These are phyloP conservation scores for Pampus argenteus DNA, from an alignment of 2,797 vertebrate species.

Conservation along the genomic window DNA sequence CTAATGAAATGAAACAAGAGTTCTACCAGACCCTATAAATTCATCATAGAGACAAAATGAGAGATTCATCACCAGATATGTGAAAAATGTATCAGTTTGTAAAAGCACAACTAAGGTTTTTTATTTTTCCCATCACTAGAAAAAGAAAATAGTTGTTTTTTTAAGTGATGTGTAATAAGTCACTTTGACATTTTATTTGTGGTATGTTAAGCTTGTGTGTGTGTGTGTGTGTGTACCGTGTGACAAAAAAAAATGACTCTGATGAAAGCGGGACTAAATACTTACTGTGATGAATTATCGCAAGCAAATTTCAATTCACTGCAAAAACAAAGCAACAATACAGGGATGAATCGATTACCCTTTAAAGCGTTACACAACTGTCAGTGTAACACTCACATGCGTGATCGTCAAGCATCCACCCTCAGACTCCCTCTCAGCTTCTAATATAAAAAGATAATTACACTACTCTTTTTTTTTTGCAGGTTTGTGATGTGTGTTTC, in stretches of 20 bases:
- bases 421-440: constrained; percentile 59
- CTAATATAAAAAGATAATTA: constrained; percentile 64
- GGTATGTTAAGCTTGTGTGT: no score
- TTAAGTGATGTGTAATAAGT: constrained; percentile 45
- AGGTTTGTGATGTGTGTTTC: constrained; percentile 58
- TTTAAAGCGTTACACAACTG: constrained; percentile 70
- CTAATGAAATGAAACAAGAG: constrained; percentile 49
- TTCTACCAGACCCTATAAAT: constrained; percentile 45
- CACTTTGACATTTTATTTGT: neutral
- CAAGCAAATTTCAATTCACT: constrained; percentile 35
- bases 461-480: constrained; percentile 61
- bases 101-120: constrained; percentile 20
- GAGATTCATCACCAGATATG: constrained; percentile 30
- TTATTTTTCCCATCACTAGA: neutral
- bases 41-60: constrained; percentile 14
- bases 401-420: constrained; percentile 67
- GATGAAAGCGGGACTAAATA: constrained; percentile 31
- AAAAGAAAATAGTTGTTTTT: constrained; percentile 25
- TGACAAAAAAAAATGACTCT: neutral
- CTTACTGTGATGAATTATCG: constrained; percentile 33
- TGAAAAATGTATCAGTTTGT: constrained; percentile 39
- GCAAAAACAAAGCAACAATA: constrained; percentile 51
- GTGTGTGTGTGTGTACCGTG: neutral
- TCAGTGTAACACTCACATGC: constrained; percentile 56
- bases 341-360: constrained; percentile 70